Percentiles rank a stretch among this genome's conserved stretches.
phyloP scores from a whole-genome alignment of 2,113 vertebrate genomes.

The Pipa parva region DNA sequence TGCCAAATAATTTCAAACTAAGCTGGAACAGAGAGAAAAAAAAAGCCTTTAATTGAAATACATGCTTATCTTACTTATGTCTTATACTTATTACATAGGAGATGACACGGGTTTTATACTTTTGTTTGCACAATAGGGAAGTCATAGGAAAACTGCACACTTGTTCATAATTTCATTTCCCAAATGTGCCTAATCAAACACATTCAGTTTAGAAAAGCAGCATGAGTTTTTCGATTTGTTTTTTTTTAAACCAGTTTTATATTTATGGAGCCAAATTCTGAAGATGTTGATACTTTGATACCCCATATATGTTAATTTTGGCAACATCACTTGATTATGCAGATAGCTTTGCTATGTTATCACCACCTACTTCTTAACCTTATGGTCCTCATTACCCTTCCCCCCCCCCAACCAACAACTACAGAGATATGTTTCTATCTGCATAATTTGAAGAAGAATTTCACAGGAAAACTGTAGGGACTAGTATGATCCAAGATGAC shows the following conservation, averaged over 20 bases:
- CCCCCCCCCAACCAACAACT: constrained; percentile 60
- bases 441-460: constrained; percentile 58
- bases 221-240: constrained; percentile 83
- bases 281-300: constrained; percentile 95
- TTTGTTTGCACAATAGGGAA: constrained; percentile 67
- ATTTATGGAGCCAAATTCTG: constrained; percentile 92
- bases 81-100: constrained; percentile 52
- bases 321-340: constrained; percentile 79
- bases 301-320: constrained; percentile 93
- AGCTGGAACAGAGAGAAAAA: no score
- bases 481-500: constrained; percentile 75
- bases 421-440: constrained; percentile 66
- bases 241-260: constrained; percentile 85
- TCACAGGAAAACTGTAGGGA: constrained; percentile 73
- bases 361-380: constrained; percentile 66
- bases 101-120: constrained; percentile 64
- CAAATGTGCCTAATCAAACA: constrained; percentile 90
- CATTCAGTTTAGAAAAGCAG: constrained; percentile 89
- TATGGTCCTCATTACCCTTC: constrained; percentile 61
- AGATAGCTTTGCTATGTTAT: constrained; percentile 79
- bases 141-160: constrained; percentile 65
- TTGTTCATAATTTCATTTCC: constrained; percentile 81
- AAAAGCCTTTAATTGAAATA: no score
- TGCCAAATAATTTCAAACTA: no score
- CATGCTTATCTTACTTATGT: constrained; percentile 11